These are phyloP conservation scores for Adelphocoris suturalis DNA, from an alignment of 2,888 invertebrate genomes.

Conservation along the genomic window DNA sequence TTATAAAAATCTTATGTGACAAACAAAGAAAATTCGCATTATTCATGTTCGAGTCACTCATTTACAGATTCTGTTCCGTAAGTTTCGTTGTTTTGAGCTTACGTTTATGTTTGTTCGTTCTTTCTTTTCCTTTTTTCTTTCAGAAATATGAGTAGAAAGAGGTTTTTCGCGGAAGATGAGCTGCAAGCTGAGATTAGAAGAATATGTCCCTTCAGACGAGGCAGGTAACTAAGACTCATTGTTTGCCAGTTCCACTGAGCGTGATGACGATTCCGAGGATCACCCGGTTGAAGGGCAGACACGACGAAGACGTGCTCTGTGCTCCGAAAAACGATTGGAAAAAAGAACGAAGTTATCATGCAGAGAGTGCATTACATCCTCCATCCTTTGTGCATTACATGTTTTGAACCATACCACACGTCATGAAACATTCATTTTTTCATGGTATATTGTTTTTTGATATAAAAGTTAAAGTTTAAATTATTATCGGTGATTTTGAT, in stretches of 20 bases:
- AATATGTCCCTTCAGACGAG: constrained; percentile 49
- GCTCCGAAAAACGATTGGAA: constrained; percentile 58
- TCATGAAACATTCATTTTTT: constrained; percentile 56
- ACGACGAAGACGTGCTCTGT: constrained; percentile 69
- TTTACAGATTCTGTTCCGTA: no score
- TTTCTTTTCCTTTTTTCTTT: no score
- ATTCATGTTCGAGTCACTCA: no score
- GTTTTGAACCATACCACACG: constrained; percentile 64
- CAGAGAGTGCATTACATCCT: constrained; percentile 56
- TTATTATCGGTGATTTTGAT: constrained; percentile 41
- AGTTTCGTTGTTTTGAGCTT: no score
- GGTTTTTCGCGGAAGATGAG: no score
- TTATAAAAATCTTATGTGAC: no score
- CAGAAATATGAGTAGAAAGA: no score
- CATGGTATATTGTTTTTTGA: not conserved
- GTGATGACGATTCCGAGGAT: constrained; percentile 71
- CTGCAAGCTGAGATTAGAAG: no score
- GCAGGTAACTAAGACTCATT: constrained; percentile 38
- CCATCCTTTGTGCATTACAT: constrained; percentile 60
- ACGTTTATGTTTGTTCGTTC: no score
- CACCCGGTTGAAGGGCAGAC: constrained; percentile 71
- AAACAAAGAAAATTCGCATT: no score
- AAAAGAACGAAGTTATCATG: constrained; percentile 60
- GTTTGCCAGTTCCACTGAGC: constrained; percentile 54
- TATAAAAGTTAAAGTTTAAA: not conserved